Evolutionary conservation across 2,797 vertebrate genomes (phyloP).

Genomic region (Chelon auratus): DNA sequence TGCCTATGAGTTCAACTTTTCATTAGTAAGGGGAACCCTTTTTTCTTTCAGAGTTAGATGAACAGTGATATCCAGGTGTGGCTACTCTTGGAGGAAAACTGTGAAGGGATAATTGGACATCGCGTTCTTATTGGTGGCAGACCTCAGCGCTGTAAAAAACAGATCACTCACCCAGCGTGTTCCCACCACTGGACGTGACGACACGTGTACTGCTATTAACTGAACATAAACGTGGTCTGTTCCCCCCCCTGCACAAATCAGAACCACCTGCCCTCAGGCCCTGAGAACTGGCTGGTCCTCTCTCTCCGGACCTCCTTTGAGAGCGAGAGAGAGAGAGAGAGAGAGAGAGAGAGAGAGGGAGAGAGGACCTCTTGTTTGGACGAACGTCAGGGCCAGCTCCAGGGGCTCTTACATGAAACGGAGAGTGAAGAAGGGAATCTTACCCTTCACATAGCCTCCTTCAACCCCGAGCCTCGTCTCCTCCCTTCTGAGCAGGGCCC

Average conservation of each 20-base stretch:
- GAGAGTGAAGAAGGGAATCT: conserved; percentile 62
- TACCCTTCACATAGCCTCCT: conserved; percentile 62
- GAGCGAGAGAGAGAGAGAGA: conserved; percentile 47
- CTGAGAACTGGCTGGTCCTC: conserved; percentile 71
- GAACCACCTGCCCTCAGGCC: conserved; percentile 79
- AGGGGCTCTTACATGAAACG: conserved; percentile 70
- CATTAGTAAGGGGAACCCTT: background rate
- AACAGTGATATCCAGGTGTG: conserved; percentile 22
- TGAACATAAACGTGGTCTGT: conserved; percentile 77
- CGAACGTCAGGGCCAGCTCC: conserved; percentile 69
- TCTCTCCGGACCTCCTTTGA: conserved; percentile 71
- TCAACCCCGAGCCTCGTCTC: conserved; percentile 59
- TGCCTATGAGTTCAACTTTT: conserved; percentile 1
- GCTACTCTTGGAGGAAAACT: conserved; percentile 9
- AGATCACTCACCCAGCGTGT: conserved; percentile 80
- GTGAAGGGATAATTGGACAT: conserved; percentile 61
- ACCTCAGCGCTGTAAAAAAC: conserved; percentile 69
- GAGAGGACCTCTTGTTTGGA: conserved; percentile 75
- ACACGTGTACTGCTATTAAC: conserved; percentile 80
- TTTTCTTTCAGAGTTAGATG: background rate
- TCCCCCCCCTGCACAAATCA: conserved; percentile 69
- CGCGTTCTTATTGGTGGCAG: conserved; percentile 58
- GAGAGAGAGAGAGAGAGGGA: conserved; percentile 25
- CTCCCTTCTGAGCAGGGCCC: conserved; percentile 68
- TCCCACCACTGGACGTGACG: conserved; percentile 73